Percentiles rank a stretch among this genome's conserved stretches.
Conservation (phyloP, 1,140 invertebrate genomes). For the Caerostris darwini region DNA sequence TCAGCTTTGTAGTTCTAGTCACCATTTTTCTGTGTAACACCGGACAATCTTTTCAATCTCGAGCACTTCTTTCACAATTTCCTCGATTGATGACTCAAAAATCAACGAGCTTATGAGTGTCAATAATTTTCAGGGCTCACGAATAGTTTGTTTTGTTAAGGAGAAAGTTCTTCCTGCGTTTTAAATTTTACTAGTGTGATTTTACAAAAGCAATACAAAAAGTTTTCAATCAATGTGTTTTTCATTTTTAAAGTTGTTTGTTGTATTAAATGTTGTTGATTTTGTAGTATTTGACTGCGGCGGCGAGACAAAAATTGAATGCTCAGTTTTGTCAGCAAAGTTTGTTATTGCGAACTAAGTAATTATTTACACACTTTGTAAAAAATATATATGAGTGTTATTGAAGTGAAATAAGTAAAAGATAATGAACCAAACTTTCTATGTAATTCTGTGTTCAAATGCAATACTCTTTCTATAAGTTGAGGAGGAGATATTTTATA, state of each 20-base stretch:
- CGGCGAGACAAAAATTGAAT: slow-evolving; percentile 76
- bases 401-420: slow-evolving; percentile 56
- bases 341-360: slow-evolving; percentile 72
- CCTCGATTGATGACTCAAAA: slow-evolving; percentile 77
- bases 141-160: slow-evolving; percentile 72
- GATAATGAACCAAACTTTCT: slow-evolving; percentile 69
- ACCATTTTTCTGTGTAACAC: slow-evolving; percentile 75
- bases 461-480: slow-evolving; percentile 62
- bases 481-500: slow-evolving; percentile 70
- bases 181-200: slow-evolving; percentile 71
- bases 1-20: slow-evolving; percentile 72
- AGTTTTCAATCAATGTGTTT: slow-evolving; percentile 66
- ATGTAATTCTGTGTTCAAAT: slow-evolving; percentile 68
- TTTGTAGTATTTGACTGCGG: slow-evolving; percentile 76
- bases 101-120: slow-evolving; percentile 77
- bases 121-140: slow-evolving; percentile 73
- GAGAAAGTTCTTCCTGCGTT: slow-evolving; percentile 75
- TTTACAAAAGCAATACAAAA: slow-evolving; percentile 70
- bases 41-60: slow-evolving; percentile 77
- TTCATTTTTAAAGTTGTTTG: slow-evolving; percentile 73
- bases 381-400: slow-evolving; percentile 77
- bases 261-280: slow-evolving; percentile 74
- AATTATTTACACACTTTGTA: slow-evolving; percentile 75
- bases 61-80: slow-evolving; percentile 77
- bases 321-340: slow-evolving; percentile 75